phyloP scores from a whole-genome alignment of 2,888 invertebrate genomes.

The Phanerotoma sp. region DNA sequence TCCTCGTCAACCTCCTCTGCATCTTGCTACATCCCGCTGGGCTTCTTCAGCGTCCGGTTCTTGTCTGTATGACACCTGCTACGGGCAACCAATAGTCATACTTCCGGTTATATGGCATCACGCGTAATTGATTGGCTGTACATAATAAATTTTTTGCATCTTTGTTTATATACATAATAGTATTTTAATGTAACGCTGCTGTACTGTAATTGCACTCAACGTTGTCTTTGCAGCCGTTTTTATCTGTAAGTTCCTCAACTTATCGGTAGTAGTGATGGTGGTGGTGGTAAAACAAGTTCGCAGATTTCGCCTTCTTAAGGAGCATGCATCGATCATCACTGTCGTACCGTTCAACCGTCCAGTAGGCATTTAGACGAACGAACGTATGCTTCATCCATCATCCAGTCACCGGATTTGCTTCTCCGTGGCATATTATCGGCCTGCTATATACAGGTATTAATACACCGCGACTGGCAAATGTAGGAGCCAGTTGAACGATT shows the following conservation, averaged over 20 bases:
- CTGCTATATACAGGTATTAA: slow-evolving; percentile 17
- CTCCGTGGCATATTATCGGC: slow-evolving; percentile 35
- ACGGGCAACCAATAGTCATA: slow-evolving; percentile 7
- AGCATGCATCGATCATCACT: slow-evolving; percentile 55
- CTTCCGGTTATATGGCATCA: background rate
- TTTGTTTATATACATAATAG: background rate
- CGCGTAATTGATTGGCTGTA: background rate
- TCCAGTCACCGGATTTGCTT: slow-evolving; percentile 49
- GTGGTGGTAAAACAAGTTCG: slow-evolving; percentile 41
- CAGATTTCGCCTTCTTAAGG: slow-evolving; percentile 45
- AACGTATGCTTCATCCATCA: slow-evolving; percentile 50
- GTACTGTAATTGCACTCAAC: slow-evolving; percentile 1
- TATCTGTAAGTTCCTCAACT: slow-evolving; percentile 12
- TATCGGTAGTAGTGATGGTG: slow-evolving; percentile 38
- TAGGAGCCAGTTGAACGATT: slow-evolving; percentile 17
- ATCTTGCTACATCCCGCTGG: slow-evolving; percentile 8
- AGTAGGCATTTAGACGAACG: slow-evolving; percentile 34
- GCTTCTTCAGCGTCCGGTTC: slow-evolving; percentile 38
- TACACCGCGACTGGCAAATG: slow-evolving; percentile 18
- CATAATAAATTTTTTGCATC: too few relatives aligned
- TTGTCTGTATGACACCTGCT: slow-evolving; percentile 33
- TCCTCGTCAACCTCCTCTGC: background rate
- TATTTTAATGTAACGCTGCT: too few relatives aligned
- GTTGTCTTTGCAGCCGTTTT: background rate
- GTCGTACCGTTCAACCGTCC: slow-evolving; percentile 48